Evolutionary conservation across 2,888 invertebrate species (phyloP).

Genomic region (Arctia plantaginis): DNA sequence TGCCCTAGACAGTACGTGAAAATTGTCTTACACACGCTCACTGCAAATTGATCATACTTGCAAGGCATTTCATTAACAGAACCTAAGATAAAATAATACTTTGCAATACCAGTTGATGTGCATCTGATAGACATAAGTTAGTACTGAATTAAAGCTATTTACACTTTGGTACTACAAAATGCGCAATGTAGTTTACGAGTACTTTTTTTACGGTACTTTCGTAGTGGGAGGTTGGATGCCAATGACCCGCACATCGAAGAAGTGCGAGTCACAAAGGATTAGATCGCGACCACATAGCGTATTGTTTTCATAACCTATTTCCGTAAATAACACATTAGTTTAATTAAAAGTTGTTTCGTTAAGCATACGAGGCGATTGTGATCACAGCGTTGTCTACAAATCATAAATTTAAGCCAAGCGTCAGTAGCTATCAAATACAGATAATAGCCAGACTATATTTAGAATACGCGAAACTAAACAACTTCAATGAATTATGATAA

Average conservation of each 20-base stretch:
- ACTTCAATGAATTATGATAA: slow-evolving; percentile 4
- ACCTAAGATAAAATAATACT: too few species aligned
- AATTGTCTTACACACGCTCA: too few species aligned
- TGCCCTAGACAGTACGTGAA: too few species aligned
- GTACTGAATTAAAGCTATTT: background rate
- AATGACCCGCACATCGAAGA: slow-evolving; percentile 67
- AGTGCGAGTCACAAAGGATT: slow-evolving; percentile 27
- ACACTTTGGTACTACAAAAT: background rate
- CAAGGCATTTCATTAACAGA: too few species aligned
- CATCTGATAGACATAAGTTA: background rate
- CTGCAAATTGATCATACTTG: too few species aligned
- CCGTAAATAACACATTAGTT: slow-evolving; percentile 10
- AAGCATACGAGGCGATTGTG: background rate
- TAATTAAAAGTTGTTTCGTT: background rate
- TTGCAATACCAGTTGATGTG: background rate
- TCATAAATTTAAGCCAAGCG: background rate
- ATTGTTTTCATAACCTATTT: slow-evolving; percentile 19
- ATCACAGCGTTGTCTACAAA: background rate
- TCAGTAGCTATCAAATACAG: background rate
- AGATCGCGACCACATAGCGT: slow-evolving; percentile 13
- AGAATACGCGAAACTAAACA: background rate
- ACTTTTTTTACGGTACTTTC: slow-evolving; percentile 48
- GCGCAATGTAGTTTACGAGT: background rate
- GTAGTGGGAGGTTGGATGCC: slow-evolving; percentile 68
- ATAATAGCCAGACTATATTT: background rate